These are phyloP conservation scores for Timema podura DNA, from an alignment of 2,888 invertebrate genomes.

Conservation along the genomic window DNA sequence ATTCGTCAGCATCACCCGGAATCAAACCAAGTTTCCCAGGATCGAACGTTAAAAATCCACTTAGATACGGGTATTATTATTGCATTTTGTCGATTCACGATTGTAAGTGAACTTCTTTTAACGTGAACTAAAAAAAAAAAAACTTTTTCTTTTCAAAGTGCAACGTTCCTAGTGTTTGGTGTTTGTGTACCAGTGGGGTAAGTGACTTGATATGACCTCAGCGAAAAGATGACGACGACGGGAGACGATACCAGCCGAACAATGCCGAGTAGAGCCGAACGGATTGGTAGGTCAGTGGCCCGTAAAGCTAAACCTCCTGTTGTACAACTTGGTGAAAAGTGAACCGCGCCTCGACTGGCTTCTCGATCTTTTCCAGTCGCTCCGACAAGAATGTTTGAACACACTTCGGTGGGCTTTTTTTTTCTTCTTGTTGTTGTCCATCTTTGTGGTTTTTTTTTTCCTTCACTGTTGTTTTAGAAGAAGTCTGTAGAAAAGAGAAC, in stretches of 20 bases:
- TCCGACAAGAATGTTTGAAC: too few species aligned
- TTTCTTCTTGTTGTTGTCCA: not conserved
- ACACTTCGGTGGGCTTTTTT: too few species aligned
- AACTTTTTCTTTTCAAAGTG: not conserved
- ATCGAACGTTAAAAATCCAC: too few species aligned
- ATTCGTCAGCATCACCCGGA: too few species aligned
- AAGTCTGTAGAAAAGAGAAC: too few species aligned
- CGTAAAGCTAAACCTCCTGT: conserved; percentile 11
- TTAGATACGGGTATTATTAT: too few species aligned
- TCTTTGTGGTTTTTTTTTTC: too few species aligned
- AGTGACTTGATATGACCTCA: conserved; percentile 63
- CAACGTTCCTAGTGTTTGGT: conserved; percentile 3
- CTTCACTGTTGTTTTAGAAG: too few species aligned
- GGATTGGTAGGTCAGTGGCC: conserved; percentile 32
- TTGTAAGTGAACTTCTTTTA: not conserved
- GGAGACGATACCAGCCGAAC: conserved; percentile 25
- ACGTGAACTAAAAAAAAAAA: not conserved
- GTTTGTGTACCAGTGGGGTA: conserved; percentile 48
- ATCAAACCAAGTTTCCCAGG: too few species aligned
- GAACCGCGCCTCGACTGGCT: not conserved
- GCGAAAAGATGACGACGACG: conserved; percentile 31
- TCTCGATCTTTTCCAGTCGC: too few species aligned
- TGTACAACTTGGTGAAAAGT: conserved; percentile 5
- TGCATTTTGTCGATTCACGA: not conserved
- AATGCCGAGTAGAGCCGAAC: conserved; percentile 21